Percentiles rank a stretch among this genome's conserved stretches.
Conservation (phyloP, 1,140 invertebrate genomes). For the Armadillidium nasatum region DNA sequence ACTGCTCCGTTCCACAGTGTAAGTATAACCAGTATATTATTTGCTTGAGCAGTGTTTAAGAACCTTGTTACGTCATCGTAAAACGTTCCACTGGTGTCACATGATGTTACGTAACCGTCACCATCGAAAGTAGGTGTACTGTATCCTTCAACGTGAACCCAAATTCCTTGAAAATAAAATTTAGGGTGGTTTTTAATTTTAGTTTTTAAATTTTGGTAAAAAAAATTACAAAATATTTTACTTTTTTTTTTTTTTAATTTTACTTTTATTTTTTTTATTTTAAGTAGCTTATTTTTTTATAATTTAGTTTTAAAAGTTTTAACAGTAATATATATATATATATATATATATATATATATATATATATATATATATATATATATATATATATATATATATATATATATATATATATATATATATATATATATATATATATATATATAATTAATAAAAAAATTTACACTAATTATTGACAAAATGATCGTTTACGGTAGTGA, state of each 20-base stretch:
- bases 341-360: too few relatives aligned
- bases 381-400: too few relatives aligned
- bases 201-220: background rate
- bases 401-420: too few relatives aligned
- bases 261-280: too few relatives aligned
- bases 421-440: too few relatives aligned
- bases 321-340: too few relatives aligned
- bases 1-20: slow-evolving; percentile 52
- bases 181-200: background rate
- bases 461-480: too few relatives aligned
- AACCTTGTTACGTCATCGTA: slow-evolving; percentile 17
- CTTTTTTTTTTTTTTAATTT: background rate
- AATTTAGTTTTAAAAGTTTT: too few relatives aligned
- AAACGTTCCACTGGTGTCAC: slow-evolving; percentile 24
- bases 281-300: too few relatives aligned
- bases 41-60: slow-evolving; percentile 28
- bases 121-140: slow-evolving; percentile 46
- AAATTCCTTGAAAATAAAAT: slow-evolving; percentile 48
- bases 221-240: background rate
- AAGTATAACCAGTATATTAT: slow-evolving; percentile 50
- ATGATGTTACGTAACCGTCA: slow-evolving; percentile 17
- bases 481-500: too few relatives aligned
- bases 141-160: slow-evolving; percentile 52
- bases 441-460: too few relatives aligned
- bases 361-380: too few relatives aligned